Evolutionary conservation across 2,888 invertebrate species (phyloP), one percentile per base, ranked within the genome.

Genomic region (Opisthograptis luteolata): DNA sequence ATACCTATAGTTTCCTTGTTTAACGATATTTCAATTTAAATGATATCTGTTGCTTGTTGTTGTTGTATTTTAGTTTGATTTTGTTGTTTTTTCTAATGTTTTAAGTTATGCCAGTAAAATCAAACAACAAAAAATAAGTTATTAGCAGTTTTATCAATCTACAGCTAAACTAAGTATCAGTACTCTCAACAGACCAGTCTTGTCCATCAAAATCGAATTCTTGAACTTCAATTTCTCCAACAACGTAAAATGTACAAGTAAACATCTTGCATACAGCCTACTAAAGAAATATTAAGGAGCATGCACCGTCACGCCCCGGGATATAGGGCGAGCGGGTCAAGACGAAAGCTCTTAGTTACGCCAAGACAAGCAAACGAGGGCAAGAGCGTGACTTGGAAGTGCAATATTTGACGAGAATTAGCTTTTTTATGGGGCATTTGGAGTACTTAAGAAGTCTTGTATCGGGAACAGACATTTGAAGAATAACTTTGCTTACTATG

Each of bases 281-380:
- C 47, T 47, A 62, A 50, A 62, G 60, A 69, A 71, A 72, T 70
- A 73, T 68, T 58, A 62, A 62, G 64, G 58, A 58, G 52, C 42
- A 56, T 59, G 50, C 68, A 75, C 72, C 73, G 74, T 73, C 77
- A 73, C 57, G 75, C 79, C 73, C 50, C 73, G 73, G 66, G 77
- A 84, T 81, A 72, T 84, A 77, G 84, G 79, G 68, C 83, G 72
- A 59, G 59, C 70, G 60, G 85, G 85, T 84, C 86, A 80, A 75
- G 78, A 79, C 80, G 77, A 82, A 84, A 84, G 81, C 85, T 68
- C 84, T 85, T 80, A 76, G 76, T 82, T 84, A 81, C 62, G 59
- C 65, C 37, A 68, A 71, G 64, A 72, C 68, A 62, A 65, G 58
- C 62, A 71, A 85, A 82, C 63, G 76, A 64, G 86, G 82, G 65